A percentile compares a stretch with the other conserved stretches of the same genome.
These are phyloP conservation scores for Oreotrochilus melanogaster DNA, from an alignment of 2,113 vertebrate genomes.

Conservation along the genomic window DNA sequence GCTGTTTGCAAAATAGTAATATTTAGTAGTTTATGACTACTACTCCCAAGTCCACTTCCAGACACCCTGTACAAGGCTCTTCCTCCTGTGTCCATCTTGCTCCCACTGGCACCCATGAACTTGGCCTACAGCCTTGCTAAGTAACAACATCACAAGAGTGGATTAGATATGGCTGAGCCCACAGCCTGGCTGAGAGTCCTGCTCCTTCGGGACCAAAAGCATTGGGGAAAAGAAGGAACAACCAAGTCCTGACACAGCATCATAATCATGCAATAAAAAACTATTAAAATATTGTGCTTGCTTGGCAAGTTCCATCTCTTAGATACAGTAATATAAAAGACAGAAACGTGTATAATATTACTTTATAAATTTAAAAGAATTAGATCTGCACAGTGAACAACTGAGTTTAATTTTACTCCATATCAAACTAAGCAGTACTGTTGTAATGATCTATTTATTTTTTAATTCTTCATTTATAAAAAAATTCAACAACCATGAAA, in stretches of 20 bases:
- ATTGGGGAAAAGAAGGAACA: not conserved
- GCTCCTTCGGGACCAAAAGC: not conserved
- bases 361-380: not conserved
- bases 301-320: not conserved
- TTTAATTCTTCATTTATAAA: not conserved
- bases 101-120: not conserved
- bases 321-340: not conserved
- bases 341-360: not conserved
- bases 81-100: not conserved
- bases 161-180: accelerated
- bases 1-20: not conserved
- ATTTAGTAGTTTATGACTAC: not conserved
- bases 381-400: not conserved
- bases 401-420: not conserved
- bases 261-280: not conserved
- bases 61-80: not conserved
- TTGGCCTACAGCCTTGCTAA: not conserved
- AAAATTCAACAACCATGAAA: not conserved
- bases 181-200: not conserved
- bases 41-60: not conserved
- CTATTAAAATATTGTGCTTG: not conserved
- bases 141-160: not conserved
- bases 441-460: not conserved
- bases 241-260: not conserved
- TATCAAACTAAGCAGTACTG: not conserved